Percentiles rank a stretch among this genome's conserved stretches.
These are phyloP conservation scores for Corythoichthys intestinalis DNA, from an alignment of 2,113 vertebrate genomes.

Conservation along the genomic window DNA sequence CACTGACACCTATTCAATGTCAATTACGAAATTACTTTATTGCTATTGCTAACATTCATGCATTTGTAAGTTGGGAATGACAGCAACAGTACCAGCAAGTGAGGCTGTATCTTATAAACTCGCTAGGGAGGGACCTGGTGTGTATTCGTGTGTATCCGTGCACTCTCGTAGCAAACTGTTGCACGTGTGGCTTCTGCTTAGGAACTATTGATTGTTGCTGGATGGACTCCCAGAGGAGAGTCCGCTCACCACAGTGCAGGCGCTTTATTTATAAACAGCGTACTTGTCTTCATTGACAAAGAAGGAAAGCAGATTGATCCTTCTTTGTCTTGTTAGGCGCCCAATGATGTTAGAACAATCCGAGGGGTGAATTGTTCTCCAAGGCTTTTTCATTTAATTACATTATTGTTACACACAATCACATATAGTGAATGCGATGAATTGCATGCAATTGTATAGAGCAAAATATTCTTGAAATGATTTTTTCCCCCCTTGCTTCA, in stretches of 20 bases:
- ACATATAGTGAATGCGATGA: background rate
- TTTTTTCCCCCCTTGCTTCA: background rate
- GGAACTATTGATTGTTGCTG: constrained; percentile 46
- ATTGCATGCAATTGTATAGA: background rate
- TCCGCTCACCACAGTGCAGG: constrained; percentile 9
- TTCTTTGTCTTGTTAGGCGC: constrained; percentile 20
- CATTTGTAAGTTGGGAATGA: background rate
- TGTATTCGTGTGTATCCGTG: constrained; percentile 21
- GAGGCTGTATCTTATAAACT: background rate
- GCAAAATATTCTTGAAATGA: background rate
- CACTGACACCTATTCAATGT: too few relatives aligned
- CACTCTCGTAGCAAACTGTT: constrained; percentile 34
- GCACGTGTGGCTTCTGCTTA: constrained; percentile 16
- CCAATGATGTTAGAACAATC: constrained; percentile 11
- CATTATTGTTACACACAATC: background rate
- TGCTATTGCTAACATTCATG: too few relatives aligned
- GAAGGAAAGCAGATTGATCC: constrained; percentile 18
- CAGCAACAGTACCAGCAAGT: background rate
- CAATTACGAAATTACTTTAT: too few relatives aligned
- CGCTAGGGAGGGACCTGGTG: background rate
- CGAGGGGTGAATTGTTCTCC: background rate
- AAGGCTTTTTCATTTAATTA: background rate
- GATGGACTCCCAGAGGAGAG: constrained; percentile 31
- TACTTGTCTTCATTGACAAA: constrained; percentile 20
- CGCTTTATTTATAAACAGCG: constrained; percentile 30